Evolutionary conservation across 2,888 invertebrate species (phyloP).

Genomic region (Morinoia aosen): DNA sequence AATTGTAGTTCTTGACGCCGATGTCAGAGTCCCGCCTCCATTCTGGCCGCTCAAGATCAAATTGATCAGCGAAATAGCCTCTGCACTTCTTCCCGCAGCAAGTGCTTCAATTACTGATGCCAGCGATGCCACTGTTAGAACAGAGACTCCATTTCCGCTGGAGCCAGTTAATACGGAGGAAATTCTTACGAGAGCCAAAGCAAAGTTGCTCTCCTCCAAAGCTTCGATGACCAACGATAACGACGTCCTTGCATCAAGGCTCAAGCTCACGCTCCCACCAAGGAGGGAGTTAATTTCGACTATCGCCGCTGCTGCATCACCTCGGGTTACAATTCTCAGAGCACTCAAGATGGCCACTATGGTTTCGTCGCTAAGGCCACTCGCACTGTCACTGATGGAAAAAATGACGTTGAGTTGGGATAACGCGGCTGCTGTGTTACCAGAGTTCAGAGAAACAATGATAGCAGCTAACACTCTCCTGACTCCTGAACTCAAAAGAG

Average conservation of each 20-base stretch:
- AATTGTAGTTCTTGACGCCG: not conserved
- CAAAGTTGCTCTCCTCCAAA: not conserved
- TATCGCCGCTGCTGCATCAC: not conserved
- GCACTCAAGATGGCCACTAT: not conserved
- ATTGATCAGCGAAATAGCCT: not conserved
- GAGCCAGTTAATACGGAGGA: not conserved
- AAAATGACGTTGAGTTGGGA: not conserved
- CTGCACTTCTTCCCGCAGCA: not conserved
- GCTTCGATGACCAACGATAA: not conserved
- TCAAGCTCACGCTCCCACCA: not conserved
- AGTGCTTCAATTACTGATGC: not conserved
- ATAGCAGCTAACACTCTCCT: not conserved
- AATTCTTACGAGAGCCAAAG: not conserved
- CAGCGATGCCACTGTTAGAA: not conserved
- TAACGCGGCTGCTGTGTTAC: not conserved
- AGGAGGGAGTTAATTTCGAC: not conserved
- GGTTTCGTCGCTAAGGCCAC: not conserved
- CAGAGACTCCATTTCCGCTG: not conserved
- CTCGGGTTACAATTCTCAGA: not conserved
- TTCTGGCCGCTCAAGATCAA: not conserved
- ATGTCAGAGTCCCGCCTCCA: not conserved
- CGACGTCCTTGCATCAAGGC: not conserved
- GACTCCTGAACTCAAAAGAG: not conserved
- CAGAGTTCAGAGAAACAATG: slow-evolving; percentile 2
- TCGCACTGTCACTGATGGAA: not conserved